Conservation (phyloP, 2,113 vertebrate species). For the Onychostoma macrolepis region DNA sequence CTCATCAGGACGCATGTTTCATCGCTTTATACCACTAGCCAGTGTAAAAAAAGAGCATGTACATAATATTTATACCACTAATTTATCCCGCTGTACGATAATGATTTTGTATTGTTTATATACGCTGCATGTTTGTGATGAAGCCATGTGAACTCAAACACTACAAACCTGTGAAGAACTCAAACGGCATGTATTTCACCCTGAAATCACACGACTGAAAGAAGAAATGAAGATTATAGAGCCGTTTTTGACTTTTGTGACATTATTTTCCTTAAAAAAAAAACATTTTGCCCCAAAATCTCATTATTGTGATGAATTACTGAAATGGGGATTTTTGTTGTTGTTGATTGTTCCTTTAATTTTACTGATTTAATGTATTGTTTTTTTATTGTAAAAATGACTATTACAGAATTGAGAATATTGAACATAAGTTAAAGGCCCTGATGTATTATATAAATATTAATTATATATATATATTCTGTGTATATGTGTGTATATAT, state of each 20-base stretch:
- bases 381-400: background rate
- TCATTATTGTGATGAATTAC: no score
- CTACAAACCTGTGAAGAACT: background rate
- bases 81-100: slow-evolving; percentile 57
- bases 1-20: slow-evolving; percentile 39
- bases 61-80: slow-evolving; percentile 66
- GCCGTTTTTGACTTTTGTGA: background rate
- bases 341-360: no score
- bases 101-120: slow-evolving; percentile 57
- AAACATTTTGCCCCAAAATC: no score
- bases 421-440: background rate
- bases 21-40: background rate
- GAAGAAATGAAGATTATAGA: no score
- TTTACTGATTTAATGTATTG: background rate
- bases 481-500: no score
- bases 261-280: background rate
- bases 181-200: background rate
- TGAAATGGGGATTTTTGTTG: no score
- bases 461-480: no score
- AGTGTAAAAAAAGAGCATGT: slow-evolving; percentile 55
- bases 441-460: background rate
- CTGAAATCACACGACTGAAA: background rate
- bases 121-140: slow-evolving; percentile 54
- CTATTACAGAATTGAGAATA: background rate
- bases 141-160: slow-evolving; percentile 43